Base-by-base conservation (phyloP, 2,888 invertebrate species). In the Andrena bucephala region DNA sequence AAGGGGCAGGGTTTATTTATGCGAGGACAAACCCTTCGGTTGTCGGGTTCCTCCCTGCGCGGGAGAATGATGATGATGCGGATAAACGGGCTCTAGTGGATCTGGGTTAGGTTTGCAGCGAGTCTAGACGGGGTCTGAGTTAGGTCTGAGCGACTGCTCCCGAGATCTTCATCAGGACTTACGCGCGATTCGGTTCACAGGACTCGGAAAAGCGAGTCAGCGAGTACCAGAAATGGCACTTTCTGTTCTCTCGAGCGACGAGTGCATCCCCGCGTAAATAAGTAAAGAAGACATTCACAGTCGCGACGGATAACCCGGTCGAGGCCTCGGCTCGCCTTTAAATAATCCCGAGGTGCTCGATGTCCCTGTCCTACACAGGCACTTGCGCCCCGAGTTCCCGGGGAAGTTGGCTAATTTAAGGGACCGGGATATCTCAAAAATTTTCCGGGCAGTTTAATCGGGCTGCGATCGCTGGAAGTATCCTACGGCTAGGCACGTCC, bases 391-490 rank as follows among this genome's bases (percentile, higher is more conserved):
- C 10, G 29, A 81, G 81, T 48, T 81, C 73, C 60, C 33, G 8
- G 20, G 20, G 16, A 77, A 81, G 36, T 81, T 69, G 48, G 68
- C 68, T 73, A 73, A 81, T 81, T 81, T 66, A 60, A 69, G 65
- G 50, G 65, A 52, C 68, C 33, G 16, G 73, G 27, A 73, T 81
- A 81, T 60, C 74, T 81, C 81, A 74, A 81, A 81, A 69, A 81
- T 81, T 81, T 81, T 74, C 63, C 81, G 50, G 69, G n/a, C 81
- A 36, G 70, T 81, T 81, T 74, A 65, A 81, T 81, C 70, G 59
- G 27, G 65, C 81, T 65, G 74, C 31, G 69, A 81, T 66, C 74
- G 59, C 42, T 7, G 52, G 33, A n/a, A 33, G 8, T 33, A 57
- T 4, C 24, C 57, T 20, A 1, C 10, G 57, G 13, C 57, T 0